Base-by-base conservation (phyloP, 2,797 vertebrate species). In the Cynodonichthys magdalenae region DNA sequence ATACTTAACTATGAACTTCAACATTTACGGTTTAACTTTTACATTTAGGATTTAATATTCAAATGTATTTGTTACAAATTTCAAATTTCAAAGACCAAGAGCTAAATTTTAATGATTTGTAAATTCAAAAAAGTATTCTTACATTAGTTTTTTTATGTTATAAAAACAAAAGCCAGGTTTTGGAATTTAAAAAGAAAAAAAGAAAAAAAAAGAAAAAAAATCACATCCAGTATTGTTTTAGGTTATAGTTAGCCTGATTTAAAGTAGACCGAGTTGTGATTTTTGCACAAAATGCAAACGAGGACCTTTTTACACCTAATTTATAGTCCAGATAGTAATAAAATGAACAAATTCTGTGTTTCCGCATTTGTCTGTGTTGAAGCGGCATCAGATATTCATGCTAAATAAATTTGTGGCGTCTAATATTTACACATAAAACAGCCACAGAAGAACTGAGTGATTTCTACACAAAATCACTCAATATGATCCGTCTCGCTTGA, bases 401-500 rank as follows among this genome's bases (percentile, higher is more conserved):
- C 53, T 55, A 50, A 12, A 42, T 41, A 66, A 63, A 69, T 82
- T 59, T 68, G 39, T 62, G 41, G 46, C 57, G 28, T 24, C 14
- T 41, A 74, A 59, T 44, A 62, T 75, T 54, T 74, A 66, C 69
- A 66, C 66, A 67, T 47, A 53, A 74, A 84, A 47, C 42, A 11
- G 18, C 49, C 42, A 67, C 31, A 56, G 61, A 10, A 66, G 53
- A 4, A 42, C 69, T 7, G 59, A 39, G 36, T 14, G 36, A 39
- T 11, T 39, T 14, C 36, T 39, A 62, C 24, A 69, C 52, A 73
- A 63, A 83, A 75, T 69, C 51, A 53, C 84, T 85, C 76, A 77
- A 87, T 82, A 82, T 58, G 75, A 84, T 86, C 77, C 66, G 75
- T 73, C 78, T 83, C 20, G 36, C 73, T 76, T 63, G 74, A 77